phyloP scores from a whole-genome alignment of 2,113 vertebrate genomes.

The Gymnobelideus leadbeateri region DNA sequence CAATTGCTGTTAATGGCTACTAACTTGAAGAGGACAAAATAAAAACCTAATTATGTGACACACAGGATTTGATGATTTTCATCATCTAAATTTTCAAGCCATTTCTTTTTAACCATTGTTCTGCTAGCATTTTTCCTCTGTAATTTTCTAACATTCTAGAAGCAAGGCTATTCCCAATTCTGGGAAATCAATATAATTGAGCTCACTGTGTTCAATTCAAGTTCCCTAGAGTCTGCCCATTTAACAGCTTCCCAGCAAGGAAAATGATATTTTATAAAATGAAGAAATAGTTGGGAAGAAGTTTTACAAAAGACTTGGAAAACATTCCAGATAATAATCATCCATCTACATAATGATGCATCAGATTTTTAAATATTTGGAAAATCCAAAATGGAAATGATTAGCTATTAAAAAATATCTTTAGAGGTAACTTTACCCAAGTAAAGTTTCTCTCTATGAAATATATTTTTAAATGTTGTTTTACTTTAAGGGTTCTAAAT shows the following conservation, averaged over 20 bases:
- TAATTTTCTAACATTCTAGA: not conserved
- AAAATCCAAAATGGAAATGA: not conserved
- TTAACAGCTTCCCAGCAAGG: not conserved
- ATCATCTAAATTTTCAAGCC: not conserved
- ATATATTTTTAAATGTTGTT: not conserved
- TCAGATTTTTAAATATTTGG: not conserved
- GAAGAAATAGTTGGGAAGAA: not conserved
- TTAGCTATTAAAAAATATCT: not conserved
- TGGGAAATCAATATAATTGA: slow-evolving; percentile 11
- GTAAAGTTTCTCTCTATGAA: not conserved
- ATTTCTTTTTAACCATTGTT: slow-evolving; percentile 17
- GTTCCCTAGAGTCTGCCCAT: not conserved
- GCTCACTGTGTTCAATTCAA: not conserved
- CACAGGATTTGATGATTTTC: not conserved
- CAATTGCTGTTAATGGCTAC: slow-evolving; percentile 27
- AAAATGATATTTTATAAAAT: not conserved
- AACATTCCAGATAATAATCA: not conserved
- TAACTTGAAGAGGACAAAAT: slow-evolving; percentile 41
- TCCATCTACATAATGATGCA: not conserved
- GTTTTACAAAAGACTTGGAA: not conserved
- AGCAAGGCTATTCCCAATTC: not conserved
- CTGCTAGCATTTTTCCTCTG: not conserved
- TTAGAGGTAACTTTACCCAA: not conserved
- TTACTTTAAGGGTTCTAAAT: not conserved
- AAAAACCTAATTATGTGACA: slow-evolving; percentile 49